Percentiles rank a stretch among this genome's conserved stretches.
Conservation (phyloP, 2,797 vertebrate species). For the Synaphobranchus kaupii region DNA sequence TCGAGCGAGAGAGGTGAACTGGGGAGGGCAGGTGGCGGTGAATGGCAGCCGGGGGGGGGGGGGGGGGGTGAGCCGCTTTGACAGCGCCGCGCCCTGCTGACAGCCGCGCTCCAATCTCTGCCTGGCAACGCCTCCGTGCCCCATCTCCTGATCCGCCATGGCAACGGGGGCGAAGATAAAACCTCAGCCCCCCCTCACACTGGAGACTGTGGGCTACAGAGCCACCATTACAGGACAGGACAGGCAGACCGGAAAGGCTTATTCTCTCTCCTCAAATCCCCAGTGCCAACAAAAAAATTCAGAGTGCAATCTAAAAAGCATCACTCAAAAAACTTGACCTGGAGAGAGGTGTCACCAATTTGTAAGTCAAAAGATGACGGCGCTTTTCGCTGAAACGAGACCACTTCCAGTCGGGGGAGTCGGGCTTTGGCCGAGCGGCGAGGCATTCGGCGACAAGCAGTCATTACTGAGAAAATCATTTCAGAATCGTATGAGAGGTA, state of each 20-base stretch:
- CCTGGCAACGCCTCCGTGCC: not conserved
- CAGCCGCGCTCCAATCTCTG: not conserved
- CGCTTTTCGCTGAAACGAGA: not conserved
- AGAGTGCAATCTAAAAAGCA: not conserved
- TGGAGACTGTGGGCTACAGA: not conserved
- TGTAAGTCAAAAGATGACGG: slow-evolving; percentile 14
- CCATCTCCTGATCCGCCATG: slow-evolving; percentile 57
- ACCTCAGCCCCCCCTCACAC: not conserved
- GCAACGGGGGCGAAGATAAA: not conserved
- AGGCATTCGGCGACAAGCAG: not conserved
- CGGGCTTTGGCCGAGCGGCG: slow-evolving; percentile 16
- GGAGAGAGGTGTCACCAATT: not conserved
- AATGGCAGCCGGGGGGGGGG: not conserved
- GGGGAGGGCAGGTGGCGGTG: not conserved
- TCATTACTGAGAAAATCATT: slow-evolving; percentile 28
- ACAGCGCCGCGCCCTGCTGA: not conserved
- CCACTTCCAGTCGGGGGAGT: slow-evolving; percentile 15
- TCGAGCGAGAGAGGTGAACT: not conserved
- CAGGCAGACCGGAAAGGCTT: not conserved
- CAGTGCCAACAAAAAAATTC: not conserved
- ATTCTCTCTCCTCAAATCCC: not conserved
- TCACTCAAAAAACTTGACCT: not conserved
- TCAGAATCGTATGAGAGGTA: slow-evolving; percentile 8
- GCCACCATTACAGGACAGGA: not conserved
- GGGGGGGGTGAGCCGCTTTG: not conserved